A percentile compares a stretch with the other conserved stretches of the same genome.
Conservation (phyloP, 2,113 vertebrate genomes). For the Genyomyrus donnyi region DNA sequence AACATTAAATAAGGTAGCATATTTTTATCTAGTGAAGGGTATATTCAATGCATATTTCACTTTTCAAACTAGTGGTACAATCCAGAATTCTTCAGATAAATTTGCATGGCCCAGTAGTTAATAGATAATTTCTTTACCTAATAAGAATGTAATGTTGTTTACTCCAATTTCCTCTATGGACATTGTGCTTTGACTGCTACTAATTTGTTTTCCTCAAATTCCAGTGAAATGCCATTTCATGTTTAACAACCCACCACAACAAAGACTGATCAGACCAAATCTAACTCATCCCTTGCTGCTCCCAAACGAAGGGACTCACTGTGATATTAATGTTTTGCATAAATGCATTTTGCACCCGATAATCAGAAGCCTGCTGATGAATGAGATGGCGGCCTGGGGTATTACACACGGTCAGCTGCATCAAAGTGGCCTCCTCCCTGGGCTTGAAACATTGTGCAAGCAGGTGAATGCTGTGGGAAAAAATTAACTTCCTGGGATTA, state of each 20-base stretch:
- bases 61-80: background rate
- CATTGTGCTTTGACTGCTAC: background rate
- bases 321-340: background rate
- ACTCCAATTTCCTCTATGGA: background rate
- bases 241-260: background rate
- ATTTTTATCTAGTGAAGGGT: background rate
- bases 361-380: background rate
- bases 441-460: background rate
- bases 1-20: background rate
- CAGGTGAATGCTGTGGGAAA: background rate
- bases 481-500: background rate
- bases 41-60: background rate
- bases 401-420: background rate
- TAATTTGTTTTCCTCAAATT: slow-evolving; percentile 2
- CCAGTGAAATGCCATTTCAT: background rate
- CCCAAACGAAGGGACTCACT: background rate
- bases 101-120: background rate
- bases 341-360: background rate
- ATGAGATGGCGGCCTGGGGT: background rate
- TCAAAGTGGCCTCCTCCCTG: background rate
- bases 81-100: background rate
- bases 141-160: slow-evolving; percentile 1
- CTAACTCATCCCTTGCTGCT: background rate
- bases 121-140: background rate
- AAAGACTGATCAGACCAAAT: background rate